Base-by-base conservation (phyloP, 2,797 vertebrate species). In the Ctenosaura bakeri region DNA sequence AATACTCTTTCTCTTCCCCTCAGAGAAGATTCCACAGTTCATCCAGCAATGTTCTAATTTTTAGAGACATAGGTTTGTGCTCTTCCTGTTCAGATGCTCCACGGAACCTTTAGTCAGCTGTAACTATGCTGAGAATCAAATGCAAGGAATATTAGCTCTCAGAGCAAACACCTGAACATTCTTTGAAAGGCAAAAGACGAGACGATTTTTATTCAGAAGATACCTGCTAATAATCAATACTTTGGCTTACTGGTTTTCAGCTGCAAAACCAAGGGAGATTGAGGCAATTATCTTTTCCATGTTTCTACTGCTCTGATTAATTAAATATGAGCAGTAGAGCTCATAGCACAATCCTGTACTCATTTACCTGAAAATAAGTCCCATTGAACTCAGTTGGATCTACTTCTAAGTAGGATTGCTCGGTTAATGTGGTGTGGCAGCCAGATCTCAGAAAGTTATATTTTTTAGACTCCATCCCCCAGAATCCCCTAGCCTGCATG, bases 61-160 rank as follows among this genome's bases (percentile, higher is more conserved):
- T 88, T 62, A 94, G 89, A 93, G 94, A 93, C 86, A 73, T 93
- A 87, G 86, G 79, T 32, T 1, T 81, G 66, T 83, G 87, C 22
- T 84, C 83, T 46, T 0, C 88, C 6, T 92, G 93, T 87, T 93
- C 80, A 91, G 93, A 56, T 4, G 81, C 92, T 89, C 90, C 87
- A 87, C 42, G 81, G 91, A 83, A 94, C 79, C 85, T 90, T 93
- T 78, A 92, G 92, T 90, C 62, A 92, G 95, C 91, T 52, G 89
- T 3, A 56, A 29, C 26, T 64, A 59, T 24, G 64, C 9, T 92
- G 88, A 93, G 96, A 96, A 91, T 90, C 95, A 95, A 98, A 98
- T 91, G 98, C 95, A 95, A 98, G 97, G 93, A 97, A 95, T 88
- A 93, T 95, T 66, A 29, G 24, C 64, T 66, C 95, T 29, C 97